Percentiles rank a stretch among this genome's conserved stretches.
phyloP scores from a whole-genome alignment of 2,797 vertebrate species.

The Notamacropus eugenii region DNA sequence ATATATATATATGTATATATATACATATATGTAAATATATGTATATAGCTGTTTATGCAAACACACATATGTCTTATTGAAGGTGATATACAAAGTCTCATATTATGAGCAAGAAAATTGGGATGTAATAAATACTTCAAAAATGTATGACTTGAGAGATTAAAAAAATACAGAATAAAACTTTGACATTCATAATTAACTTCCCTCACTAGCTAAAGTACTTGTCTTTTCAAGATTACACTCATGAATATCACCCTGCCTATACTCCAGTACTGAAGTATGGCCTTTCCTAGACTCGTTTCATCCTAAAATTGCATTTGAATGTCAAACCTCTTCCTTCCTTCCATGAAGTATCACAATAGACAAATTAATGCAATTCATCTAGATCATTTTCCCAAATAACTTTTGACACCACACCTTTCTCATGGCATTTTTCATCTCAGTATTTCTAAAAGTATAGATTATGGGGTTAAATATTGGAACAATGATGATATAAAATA shows the following conservation, averaged over 20 bases:
- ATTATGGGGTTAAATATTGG: constrained; percentile 44
- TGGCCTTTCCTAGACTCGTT: background rate
- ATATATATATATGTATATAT: too few relatives aligned
- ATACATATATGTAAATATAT: too few relatives aligned
- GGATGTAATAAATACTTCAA: background rate
- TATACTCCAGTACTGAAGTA: background rate
- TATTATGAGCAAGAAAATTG: background rate
- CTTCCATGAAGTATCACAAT: background rate
- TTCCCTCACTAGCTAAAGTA: fast-evolving
- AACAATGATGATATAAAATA: constrained; percentile 31
- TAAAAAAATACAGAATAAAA: background rate
- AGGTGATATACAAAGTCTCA: background rate
- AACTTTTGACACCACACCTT: constrained; percentile 22
- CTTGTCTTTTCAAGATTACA: background rate
- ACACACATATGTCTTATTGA: background rate
- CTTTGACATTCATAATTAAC: background rate
- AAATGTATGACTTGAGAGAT: background rate
- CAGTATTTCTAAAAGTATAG: constrained; percentile 48
- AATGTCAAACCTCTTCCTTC: background rate
- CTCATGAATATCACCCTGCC: background rate
- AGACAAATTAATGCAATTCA: background rate
- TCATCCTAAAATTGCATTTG: background rate
- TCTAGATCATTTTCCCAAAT: background rate
- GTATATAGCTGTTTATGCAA: too few relatives aligned
- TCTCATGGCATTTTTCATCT: constrained; percentile 41